A percentile compares a stretch with the other conserved stretches of the same genome.
Conservation (phyloP, 2,797 vertebrate species). For the Ctenochaetus hawaiiensis region DNA sequence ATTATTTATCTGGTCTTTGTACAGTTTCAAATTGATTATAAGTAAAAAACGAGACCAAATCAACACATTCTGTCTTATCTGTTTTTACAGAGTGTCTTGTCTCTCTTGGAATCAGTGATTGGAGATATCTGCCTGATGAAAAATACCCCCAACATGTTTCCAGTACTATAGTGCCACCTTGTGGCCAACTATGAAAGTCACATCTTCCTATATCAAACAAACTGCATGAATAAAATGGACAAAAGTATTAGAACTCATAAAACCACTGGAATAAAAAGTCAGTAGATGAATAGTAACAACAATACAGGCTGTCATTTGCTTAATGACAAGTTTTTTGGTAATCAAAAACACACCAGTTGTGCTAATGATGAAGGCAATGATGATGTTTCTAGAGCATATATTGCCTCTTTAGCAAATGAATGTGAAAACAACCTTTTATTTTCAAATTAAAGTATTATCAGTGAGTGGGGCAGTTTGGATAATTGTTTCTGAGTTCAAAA, state of each 20-base stretch:
- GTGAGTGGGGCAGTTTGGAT: neutral
- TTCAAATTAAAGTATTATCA: neutral
- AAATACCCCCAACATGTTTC: neutral
- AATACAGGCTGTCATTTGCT: neutral
- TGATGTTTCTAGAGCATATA: neutral
- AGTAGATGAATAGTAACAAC: neutral
- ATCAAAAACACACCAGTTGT: neutral
- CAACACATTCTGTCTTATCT: no score
- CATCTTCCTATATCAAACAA: slow-evolving; percentile 14
- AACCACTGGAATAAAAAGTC: neutral
- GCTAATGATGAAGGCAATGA: slow-evolving; percentile 2
- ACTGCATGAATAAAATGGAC: neutral
- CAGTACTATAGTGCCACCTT: slow-evolving; percentile 38
- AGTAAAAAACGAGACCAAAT: no score
- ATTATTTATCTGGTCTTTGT: no score
- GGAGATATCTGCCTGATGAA: neutral
- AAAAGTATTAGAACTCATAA: neutral
- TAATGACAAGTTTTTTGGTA: neutral
- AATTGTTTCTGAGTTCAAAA: neutral
- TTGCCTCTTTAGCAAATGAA: slow-evolving; percentile 2
- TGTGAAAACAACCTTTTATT: neutral
- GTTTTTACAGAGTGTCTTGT: no score
- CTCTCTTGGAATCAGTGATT: no score
- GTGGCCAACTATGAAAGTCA: slow-evolving; percentile 23
- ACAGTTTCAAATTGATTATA: no score